Base-by-base conservation (phyloP, 1,140 invertebrate genomes). In the Pomacea maculata region DNA sequence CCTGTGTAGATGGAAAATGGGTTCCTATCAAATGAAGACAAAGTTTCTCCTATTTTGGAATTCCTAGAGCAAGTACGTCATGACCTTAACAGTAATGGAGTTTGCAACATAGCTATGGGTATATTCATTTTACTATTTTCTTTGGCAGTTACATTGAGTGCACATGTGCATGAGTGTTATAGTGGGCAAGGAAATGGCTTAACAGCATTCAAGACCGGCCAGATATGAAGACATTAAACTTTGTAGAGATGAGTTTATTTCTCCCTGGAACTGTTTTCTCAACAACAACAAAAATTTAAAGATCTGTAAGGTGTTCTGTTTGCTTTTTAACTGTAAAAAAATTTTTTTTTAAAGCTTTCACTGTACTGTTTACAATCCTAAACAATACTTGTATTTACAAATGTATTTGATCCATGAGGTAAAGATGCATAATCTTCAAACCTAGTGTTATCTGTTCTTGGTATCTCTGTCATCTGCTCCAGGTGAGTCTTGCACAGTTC, bases 31-130 rank as follows among this genome's bases (percentile, higher is more conserved):
- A 93, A 93, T 83, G 92, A 93, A 65, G 93, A 93, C 54, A 89
- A 92, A 12, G 91, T 91, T 80, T 80, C 86, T 67, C 93, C 94
- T 80, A 90, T 98, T 61, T 93, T 95, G 45, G 94, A 94, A 17
- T 94, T 97, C 84, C 92, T 98, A 45, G 93, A 93, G 75, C 94
- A 96, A 88, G 94, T 97, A 5, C 92, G 95, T 85, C 92, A 94
- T 34, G 95, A 96, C 89, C 92, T 98, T 17, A 97, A 97, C 89
- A 94, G 83, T 78, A 83, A 83, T 82, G 95, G 95, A 89, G 94
- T 94, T 88, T 95, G 95, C 73, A 95, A 94, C 57, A 93, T 97
- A 75, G 84, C 86, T 72, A 94, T 95, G 81, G 95, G 95, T 95
- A 92, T 91, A 89, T 29, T 12, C 21, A 63, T 64, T 25, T 45